Evolutionary conservation across 2,888 invertebrate species (phyloP), one percentile per base, ranked within the genome.

Genomic region (Amblyteles armatorius): DNA sequence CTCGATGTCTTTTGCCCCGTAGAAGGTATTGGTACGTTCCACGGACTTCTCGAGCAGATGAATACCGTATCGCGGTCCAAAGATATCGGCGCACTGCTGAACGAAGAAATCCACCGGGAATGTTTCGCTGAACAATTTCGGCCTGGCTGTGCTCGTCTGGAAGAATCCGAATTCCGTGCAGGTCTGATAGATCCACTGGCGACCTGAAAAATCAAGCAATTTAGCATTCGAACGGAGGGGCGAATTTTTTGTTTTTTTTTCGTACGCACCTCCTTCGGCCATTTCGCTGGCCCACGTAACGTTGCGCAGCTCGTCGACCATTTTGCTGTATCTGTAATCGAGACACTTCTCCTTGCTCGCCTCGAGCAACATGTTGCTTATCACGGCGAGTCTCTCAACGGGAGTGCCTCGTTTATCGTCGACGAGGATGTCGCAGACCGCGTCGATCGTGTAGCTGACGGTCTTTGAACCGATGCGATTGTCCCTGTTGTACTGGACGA

Each of bases 121-220:
- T 44, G 95, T 94, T 90, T 97, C 95, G 0, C 98, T 97, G 92
- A 99, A 99, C 63, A 93, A 96, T 93, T 95, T 94, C 2, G 94
- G 94, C 82, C 95, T 94, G 3, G 95, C 95, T 0, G 96, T 96
- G 0, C 98, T 98, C 0, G 98, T 97, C 94, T 99, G 99, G 94
- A 97, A 99, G 94, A 97, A 99, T 36, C 99, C 99, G 93, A 99
- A 99, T 93, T 99, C 99, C 0, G 97, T 98, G 92, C 99, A 99
- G 0, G 99, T 99, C 94, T 99, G 99, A 93, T 98, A 99, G 83
- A 96, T 96, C 99, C 99, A 99, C 91, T 98, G 97, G 0, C 99
- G 96, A 88, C 95, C 97, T 96, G 67, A 63, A 57, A 52, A 67
- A 22, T 44, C 11, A 26, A 57, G 9, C 26, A 3, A 0, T 26